phyloP scores from a whole-genome alignment of 1,140 invertebrate species.

The Potamilus streckersoni region DNA sequence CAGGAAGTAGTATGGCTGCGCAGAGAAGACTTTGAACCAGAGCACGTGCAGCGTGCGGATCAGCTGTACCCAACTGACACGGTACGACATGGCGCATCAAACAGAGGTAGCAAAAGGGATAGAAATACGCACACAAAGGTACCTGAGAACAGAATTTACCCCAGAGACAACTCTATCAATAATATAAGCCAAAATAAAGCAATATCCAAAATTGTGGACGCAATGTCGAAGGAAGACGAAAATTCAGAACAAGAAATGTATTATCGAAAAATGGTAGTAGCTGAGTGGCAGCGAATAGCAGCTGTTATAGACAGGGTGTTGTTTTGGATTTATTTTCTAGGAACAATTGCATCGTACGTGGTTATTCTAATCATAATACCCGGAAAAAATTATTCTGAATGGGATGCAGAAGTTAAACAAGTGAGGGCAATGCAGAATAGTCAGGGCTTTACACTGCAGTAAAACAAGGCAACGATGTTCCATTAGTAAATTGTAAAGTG shows the following conservation, averaged over 20 bases:
- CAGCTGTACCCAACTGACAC: neutral
- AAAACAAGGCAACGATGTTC: too few species aligned
- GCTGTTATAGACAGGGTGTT: conserved; percentile 60
- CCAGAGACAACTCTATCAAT: neutral
- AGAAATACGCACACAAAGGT: neutral
- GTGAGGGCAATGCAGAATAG: neutral
- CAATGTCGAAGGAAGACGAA: conserved; percentile 8
- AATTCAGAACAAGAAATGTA: conserved; percentile 31
- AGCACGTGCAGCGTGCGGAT: conserved; percentile 4
- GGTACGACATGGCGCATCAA: conserved; percentile 6
- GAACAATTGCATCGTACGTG: conserved; percentile 60
- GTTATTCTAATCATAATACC: conserved; percentile 59
- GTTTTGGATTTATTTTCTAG: conserved; percentile 63
- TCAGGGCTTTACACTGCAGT: too few species aligned
- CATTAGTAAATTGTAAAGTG: too few species aligned
- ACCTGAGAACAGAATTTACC: neutral
- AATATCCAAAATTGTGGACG: conserved; percentile 5
- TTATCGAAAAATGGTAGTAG: conserved; percentile 54
- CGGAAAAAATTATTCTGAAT: conserved; percentile 37
- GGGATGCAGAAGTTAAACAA: conserved; percentile 32
- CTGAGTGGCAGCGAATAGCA: conserved; percentile 65
- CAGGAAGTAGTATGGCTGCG: conserved; percentile 38
- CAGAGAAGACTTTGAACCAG: conserved; percentile 26
- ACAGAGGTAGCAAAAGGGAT: conserved; percentile 11
- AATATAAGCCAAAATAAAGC: conserved; percentile 9